A percentile compares a stretch with the other conserved stretches of the same genome.
phyloP scores from a whole-genome alignment of 2,888 invertebrate genomes.

The Cataglyphis rosenhaueri region DNA sequence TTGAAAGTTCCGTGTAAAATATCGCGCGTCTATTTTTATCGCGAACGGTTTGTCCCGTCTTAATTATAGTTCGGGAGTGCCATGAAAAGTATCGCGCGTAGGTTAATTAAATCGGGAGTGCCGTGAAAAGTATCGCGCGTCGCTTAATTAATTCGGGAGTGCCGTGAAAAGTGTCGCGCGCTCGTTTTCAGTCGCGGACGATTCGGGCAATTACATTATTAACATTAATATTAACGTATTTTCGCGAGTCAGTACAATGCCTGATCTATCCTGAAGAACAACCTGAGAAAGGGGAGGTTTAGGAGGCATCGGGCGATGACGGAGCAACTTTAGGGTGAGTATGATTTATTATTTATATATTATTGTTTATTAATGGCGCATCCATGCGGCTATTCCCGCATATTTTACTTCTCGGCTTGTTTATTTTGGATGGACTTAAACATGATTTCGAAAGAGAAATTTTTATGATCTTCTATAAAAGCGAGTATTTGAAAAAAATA shows the following conservation, averaged over 20 bases:
- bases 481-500: background rate
- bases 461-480: background rate
- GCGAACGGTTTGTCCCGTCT: background rate
- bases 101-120: background rate
- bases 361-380: background rate
- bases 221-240: background rate
- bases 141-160: no score
- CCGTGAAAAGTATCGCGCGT: background rate
- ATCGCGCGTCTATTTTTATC: background rate
- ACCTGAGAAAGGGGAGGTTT: background rate
- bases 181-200: background rate
- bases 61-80: background rate
- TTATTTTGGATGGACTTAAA: background rate
- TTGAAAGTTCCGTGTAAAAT: background rate
- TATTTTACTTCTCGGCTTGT: background rate
- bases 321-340: background rate
- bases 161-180: background rate
- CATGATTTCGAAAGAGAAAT: background rate
- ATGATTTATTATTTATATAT: background rate
- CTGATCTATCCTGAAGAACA: background rate
- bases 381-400: background rate
- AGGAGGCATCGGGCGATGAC: background rate
- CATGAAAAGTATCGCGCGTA: background rate
- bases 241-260: background rate
- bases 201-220: background rate